Percentiles rank a stretch among this genome's conserved stretches.
These are phyloP conservation scores for Macrophya alboannulata DNA, from an alignment of 2,888 invertebrate species.

Conservation along the genomic window DNA sequence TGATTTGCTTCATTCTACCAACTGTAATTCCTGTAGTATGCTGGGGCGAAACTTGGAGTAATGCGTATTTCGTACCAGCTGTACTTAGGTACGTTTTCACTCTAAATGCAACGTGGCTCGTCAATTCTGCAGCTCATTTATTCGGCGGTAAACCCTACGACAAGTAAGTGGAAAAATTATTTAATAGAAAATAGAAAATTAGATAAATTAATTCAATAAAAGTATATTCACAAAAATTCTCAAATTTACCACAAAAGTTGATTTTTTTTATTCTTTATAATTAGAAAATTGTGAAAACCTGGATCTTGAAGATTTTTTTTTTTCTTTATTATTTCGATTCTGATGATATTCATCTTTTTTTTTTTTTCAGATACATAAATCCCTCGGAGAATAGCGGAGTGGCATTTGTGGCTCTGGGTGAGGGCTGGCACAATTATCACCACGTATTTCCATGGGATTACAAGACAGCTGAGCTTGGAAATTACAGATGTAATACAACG, in stretches of 20 bases:
- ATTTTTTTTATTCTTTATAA: no score
- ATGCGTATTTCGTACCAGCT: constrained; percentile 86
- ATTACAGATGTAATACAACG: constrained; percentile 81
- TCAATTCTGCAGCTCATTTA: constrained; percentile 93
- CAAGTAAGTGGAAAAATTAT: constrained; percentile 81
- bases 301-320: no score
- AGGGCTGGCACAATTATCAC: constrained; percentile 98
- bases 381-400: constrained; percentile 90
- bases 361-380: constrained; percentile 85
- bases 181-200: not conserved
- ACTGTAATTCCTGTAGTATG: constrained; percentile 85
- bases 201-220: not conserved
- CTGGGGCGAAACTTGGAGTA: constrained; percentile 87
- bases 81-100: constrained; percentile 88
- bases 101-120: constrained; percentile 94
- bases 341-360: not conserved
- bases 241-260: not conserved
- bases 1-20: constrained; percentile 89
- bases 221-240: not conserved
- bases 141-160: constrained; percentile 89
- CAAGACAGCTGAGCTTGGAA: constrained; percentile 93
- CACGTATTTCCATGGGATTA: constrained; percentile 97
- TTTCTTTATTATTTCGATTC: not conserved
- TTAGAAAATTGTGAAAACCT: not conserved
- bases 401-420: constrained; percentile 88